Evolutionary conservation across 2,113 vertebrate species (phyloP).

Genomic region (Psammodynastes pulverulentus): DNA sequence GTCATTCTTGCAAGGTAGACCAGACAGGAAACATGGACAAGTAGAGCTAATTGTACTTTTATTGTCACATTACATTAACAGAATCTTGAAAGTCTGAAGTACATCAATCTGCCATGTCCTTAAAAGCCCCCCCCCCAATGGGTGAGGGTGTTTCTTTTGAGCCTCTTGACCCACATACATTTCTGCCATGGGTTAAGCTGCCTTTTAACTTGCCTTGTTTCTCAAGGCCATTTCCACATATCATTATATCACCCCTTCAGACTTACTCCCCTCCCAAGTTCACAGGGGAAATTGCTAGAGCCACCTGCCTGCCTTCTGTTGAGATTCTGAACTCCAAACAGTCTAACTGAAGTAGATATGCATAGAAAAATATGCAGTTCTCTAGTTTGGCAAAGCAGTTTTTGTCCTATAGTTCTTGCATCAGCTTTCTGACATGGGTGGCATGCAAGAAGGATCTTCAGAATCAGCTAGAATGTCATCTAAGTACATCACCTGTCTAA

Average conservation of each 20-base stretch:
- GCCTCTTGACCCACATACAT: background rate
- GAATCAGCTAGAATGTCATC: background rate
- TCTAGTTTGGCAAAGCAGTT: background rate
- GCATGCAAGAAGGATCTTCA: background rate
- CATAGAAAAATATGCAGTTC: background rate
- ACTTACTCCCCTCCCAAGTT: background rate
- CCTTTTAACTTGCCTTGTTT: background rate
- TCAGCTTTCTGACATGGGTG: background rate
- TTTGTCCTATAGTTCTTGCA: background rate
- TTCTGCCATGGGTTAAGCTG: background rate
- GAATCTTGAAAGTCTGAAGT: background rate
- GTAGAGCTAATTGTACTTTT: background rate
- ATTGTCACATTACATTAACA: background rate
- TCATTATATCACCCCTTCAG: background rate
- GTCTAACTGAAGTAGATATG: background rate
- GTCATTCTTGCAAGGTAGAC: background rate
- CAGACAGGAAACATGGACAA: background rate
- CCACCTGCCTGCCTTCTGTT: background rate
- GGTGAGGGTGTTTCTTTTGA: background rate
- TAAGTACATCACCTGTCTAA: background rate
- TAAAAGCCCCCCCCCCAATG: background rate
- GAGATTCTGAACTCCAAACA: background rate
- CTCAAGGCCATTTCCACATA: no score
- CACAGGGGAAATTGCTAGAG: background rate
- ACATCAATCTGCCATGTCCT: background rate